Evolutionary conservation across 37 sponge, comb jelly and placozoan genomes (phyloP), one percentile per base, ranked within the genome.

Genomic region (Eunapius fragilis): DNA sequence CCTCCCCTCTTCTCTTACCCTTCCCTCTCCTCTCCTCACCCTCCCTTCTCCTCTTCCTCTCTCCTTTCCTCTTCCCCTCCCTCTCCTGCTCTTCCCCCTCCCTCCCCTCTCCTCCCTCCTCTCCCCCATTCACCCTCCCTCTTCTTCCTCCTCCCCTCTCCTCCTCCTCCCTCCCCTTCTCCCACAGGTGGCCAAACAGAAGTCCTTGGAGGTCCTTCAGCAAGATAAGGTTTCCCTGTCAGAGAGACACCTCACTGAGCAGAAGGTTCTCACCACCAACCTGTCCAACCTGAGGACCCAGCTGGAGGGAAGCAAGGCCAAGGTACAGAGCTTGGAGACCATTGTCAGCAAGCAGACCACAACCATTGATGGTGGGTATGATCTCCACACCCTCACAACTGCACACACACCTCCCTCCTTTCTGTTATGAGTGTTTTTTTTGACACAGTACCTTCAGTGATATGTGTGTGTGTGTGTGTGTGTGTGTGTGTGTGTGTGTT

Each of bases 231-330:
- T 37, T 0, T 37, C 41, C 14, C 12, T 25, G 9, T 77, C 75
- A 23, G 37, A 75, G 72, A 84, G 87, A 30, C 93, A 89, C 19
- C 76, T 89, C 41, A 32, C 45, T 22, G 85, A 79, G 81, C 35
- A 89, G 11, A 67, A 76, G 22, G 87, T 87, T 9, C 87, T 93
- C 49, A 87, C 80, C 33, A 71, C 32, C n/a, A 93, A 89, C 83
- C 90, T 93, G n/a, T 84, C 86, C 25, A 48, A 70, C 14, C 33
- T 93, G 37, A 82, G 93, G 26, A 75, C 81, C 17, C 87, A 93
- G 84, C 71, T 93, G 33, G 90, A 93, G 48, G 31, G 27, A 1
- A 47, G 72, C 24, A 89, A 78, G 33, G 83, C 35, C 34, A 78
- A 80, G 17, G 31, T 78, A 37, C 47, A 86, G 31, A 76, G 76